Evolutionary conservation across 2,113 vertebrate species (phyloP).

Genomic region (Podarcis raffonei): DNA sequence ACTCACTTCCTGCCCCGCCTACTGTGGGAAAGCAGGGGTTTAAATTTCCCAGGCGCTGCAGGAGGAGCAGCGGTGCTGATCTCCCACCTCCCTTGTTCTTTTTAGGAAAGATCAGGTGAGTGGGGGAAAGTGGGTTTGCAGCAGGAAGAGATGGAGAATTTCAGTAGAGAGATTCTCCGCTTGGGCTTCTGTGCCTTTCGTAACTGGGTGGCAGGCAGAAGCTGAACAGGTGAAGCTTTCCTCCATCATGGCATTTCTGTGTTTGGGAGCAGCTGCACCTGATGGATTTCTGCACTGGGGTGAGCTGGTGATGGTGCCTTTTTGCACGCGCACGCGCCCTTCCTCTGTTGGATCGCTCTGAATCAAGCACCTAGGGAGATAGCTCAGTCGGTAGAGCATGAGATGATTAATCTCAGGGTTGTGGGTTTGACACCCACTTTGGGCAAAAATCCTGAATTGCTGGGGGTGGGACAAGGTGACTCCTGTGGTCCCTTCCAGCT

Average conservation of each 20-base stretch:
- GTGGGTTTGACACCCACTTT: too few relatives aligned
- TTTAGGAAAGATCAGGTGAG: not conserved
- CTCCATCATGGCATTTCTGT: not conserved
- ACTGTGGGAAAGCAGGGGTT: slow-evolving; percentile 11
- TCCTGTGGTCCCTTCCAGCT: too few relatives aligned
- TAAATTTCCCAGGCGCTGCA: slow-evolving; percentile 5
- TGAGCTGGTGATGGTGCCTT: too few relatives aligned
- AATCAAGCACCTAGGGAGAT: not conserved
- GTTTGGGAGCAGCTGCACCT: not conserved
- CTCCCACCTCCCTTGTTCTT: not conserved
- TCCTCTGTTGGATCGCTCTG: not conserved
- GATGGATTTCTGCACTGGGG: not conserved
- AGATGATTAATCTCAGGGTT: too few relatives aligned
- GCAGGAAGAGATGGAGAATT: not conserved
- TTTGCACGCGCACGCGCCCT: too few relatives aligned
- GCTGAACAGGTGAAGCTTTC: not conserved
- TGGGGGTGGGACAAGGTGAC: too few relatives aligned
- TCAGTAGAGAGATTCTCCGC: not conserved
- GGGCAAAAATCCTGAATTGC: too few relatives aligned
- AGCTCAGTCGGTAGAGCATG: too few relatives aligned
- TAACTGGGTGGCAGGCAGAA: not conserved
- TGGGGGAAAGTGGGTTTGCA: too few relatives aligned
- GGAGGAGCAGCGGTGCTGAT: not conserved
- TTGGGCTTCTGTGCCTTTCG: not conserved
- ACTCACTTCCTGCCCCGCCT: slow-evolving; percentile 11